Percentiles rank a stretch among this genome's conserved stretches.
Conservation (phyloP, 2,888 invertebrate genomes). For the Andrena bicolor region DNA sequence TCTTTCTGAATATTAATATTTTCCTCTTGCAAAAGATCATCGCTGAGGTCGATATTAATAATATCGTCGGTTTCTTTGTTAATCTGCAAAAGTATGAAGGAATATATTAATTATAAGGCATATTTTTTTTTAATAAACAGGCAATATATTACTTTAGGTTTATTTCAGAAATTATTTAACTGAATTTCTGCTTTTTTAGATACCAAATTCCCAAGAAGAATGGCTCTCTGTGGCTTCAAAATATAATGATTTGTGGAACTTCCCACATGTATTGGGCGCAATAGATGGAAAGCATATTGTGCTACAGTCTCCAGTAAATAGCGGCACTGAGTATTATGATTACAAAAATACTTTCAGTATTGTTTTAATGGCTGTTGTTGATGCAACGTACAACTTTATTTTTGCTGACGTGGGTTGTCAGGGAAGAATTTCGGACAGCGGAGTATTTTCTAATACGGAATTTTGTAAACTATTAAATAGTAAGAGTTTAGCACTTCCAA, state of each 20-base stretch:
- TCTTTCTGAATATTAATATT: no score
- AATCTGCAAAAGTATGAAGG: no score
- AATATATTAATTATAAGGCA: no score
- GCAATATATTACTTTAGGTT: no score
- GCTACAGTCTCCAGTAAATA: constrained; percentile 73
- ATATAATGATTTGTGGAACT: constrained; percentile 24
- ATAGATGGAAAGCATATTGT: constrained; percentile 80
- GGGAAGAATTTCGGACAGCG: constrained; percentile 78
- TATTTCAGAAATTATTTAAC: no score
- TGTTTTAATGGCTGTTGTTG: constrained; percentile 75
- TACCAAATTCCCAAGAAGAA: neutral
- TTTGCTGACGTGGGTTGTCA: constrained; percentile 55
- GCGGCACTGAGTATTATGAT: constrained; percentile 75
- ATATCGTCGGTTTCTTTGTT: no score
- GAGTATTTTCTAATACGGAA: constrained; percentile 64
- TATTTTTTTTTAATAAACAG: no score
- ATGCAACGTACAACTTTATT: constrained; percentile 57
- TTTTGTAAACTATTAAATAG: neutral
- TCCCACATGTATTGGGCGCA: constrained; percentile 50
- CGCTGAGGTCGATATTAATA: no score
- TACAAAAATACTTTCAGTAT: constrained; percentile 80
- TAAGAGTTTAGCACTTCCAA: neutral
- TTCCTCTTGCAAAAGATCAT: no score
- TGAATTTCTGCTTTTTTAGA: constrained; percentile 11
- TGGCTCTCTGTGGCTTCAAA: neutral